Conservation (phyloP, 1,140 invertebrate species). For the Trissolcus basalis region DNA sequence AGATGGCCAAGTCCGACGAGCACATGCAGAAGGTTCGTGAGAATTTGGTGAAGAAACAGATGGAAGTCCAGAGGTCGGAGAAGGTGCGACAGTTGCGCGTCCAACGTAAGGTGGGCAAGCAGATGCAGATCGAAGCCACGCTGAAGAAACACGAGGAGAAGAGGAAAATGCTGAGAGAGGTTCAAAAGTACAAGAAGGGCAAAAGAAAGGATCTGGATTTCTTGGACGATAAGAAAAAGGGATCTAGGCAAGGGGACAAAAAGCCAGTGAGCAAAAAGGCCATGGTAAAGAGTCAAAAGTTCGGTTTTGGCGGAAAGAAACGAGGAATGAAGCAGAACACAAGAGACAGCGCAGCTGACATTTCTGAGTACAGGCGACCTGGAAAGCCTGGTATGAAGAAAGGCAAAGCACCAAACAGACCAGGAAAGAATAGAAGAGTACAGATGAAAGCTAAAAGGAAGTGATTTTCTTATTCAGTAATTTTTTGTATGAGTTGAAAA, state of each 20-base stretch:
- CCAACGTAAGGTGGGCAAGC: conserved; percentile 94
- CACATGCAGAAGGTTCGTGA: conserved; percentile 98
- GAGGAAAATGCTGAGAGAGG: conserved; percentile 87
- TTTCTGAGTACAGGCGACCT: conserved; percentile 79
- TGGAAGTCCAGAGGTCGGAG: conserved; percentile 88
- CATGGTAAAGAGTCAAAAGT: conserved; percentile 89
- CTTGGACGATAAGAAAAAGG: conserved; percentile 83
- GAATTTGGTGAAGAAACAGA: conserved; percentile 89
- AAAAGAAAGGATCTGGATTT: conserved; percentile 87
- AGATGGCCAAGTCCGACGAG: conserved; percentile 98
- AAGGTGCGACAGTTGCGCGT: conserved; percentile 91
- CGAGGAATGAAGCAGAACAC: conserved; percentile 92
- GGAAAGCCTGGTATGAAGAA: conserved; percentile 68
- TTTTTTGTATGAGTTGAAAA: neutral
- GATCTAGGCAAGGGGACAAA: conserved; percentile 73
- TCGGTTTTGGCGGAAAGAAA: conserved; percentile 97
- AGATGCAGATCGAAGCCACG: conserved; percentile 89
- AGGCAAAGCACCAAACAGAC: conserved; percentile 68
- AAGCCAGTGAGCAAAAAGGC: conserved; percentile 77
- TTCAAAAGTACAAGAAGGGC: conserved; percentile 91
- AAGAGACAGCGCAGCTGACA: conserved; percentile 83
- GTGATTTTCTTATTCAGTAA: conserved; percentile 8
- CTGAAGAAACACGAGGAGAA: conserved; percentile 86
- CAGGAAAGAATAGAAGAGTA: conserved; percentile 80
- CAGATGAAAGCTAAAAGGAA: conserved; percentile 77